These are phyloP conservation scores for Thrips palmi DNA, from an alignment of 1,140 invertebrate species.

Conservation along the genomic window DNA sequence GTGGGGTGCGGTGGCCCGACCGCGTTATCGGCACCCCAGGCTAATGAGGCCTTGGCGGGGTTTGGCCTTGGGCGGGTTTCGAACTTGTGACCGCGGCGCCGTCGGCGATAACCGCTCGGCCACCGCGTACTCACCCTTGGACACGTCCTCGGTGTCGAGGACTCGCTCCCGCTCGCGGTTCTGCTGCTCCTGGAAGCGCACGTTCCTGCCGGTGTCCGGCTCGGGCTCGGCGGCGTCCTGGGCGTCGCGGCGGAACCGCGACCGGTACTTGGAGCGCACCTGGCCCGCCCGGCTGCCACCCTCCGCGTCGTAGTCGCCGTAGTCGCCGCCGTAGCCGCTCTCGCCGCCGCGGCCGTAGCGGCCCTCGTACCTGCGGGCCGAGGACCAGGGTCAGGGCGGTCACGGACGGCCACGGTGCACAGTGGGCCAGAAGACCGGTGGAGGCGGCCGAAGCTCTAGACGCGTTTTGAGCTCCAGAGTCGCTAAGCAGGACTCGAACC, in stretches of 20 bases:
- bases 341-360: constrained; percentile 26
- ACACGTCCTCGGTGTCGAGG: constrained; percentile 74
- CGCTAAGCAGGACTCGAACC: no score
- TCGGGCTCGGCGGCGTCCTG: constrained; percentile 34
- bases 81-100: no score
- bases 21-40: no score
- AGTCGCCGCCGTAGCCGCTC: constrained; percentile 38
- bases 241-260: constrained; percentile 44
- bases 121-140: no score
- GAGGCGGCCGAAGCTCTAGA: no score
- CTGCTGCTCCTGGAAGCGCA: constrained; percentile 23
- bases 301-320: constrained; percentile 34
- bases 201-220: constrained; percentile 41
- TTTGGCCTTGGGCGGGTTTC: no score
- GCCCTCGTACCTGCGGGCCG: constrained; percentile 11
- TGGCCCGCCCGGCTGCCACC: constrained; percentile 26
- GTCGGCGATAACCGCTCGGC: no score
- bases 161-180: constrained; percentile 65
- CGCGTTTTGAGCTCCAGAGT: no score
- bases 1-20: no score
- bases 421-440: no score
- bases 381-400: not conserved
- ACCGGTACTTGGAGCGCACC: constrained; percentile 44
- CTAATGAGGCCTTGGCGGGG: no score
- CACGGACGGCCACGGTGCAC: no score